Evolutionary conservation across 2,888 invertebrate genomes (phyloP).

Genomic region (Theretra japonica): DNA sequence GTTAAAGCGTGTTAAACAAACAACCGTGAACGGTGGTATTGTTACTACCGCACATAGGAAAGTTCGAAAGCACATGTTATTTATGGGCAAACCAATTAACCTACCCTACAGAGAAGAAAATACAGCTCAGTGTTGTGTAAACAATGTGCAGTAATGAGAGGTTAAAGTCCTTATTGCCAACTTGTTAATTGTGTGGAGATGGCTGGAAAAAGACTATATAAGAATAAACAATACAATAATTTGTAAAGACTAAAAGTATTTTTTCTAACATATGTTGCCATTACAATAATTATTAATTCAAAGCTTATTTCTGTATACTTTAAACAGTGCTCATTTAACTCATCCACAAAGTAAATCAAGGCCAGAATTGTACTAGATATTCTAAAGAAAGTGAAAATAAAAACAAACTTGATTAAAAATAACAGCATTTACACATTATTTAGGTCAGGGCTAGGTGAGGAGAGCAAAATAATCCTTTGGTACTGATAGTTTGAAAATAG

Average conservation of each 20-base stretch:
- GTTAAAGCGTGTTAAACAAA: constrained; percentile 3
- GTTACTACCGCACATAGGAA: not conserved
- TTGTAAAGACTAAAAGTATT: not conserved
- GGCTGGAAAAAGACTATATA: not conserved
- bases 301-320: too few species aligned
- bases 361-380: too few species aligned
- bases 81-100: constrained; percentile 22
- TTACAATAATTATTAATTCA: too few species aligned
- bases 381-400: too few species aligned
- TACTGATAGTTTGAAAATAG: too few species aligned
- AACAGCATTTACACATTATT: too few species aligned
- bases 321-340: too few species aligned
- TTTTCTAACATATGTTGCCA: too few species aligned
- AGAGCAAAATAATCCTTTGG: too few species aligned
- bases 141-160: constrained; percentile 19
- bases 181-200: constrained; percentile 9
- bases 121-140: constrained; percentile 17
- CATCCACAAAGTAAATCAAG: too few species aligned
- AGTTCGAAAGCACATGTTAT: constrained; percentile 5
- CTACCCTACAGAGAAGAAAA: constrained; percentile 2
- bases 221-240: not conserved
- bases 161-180: constrained; percentile 20
- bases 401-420: too few species aligned
- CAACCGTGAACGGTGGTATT: not conserved
- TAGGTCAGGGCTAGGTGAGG: too few species aligned